Conservation (phyloP, 2,113 vertebrate species). For the Spea multiplicata region DNA sequence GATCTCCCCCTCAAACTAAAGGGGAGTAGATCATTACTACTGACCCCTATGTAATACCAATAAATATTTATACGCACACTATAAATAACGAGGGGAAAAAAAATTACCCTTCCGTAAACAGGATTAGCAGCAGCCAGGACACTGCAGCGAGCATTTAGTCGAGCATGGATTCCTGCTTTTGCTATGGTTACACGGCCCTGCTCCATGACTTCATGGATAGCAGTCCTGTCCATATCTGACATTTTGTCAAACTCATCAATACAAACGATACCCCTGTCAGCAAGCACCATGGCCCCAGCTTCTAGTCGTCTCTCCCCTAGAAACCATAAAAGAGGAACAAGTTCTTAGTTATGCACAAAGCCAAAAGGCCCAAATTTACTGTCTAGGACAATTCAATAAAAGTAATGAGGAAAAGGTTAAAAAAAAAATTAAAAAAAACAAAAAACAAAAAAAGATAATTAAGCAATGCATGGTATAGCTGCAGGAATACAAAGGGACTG, state of each 20-base stretch:
- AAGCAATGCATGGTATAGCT: too few relatives aligned
- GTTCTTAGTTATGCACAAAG: too few relatives aligned
- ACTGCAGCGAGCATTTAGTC: constrained; percentile 50
- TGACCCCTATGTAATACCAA: too few relatives aligned
- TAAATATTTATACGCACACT: too few relatives aligned
- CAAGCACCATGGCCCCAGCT: constrained; percentile 53
- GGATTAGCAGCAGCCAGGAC: constrained; percentile 61
- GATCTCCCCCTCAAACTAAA: too few relatives aligned
- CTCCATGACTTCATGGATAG: constrained; percentile 57
- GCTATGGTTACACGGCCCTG: constrained; percentile 55
- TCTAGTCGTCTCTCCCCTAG: constrained; percentile 43
- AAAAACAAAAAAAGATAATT: too few relatives aligned
- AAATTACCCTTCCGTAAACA: constrained; percentile 47
- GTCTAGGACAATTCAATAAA: too few relatives aligned
- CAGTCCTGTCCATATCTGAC: constrained; percentile 54
- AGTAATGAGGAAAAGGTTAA: neutral
- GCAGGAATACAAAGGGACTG: too few relatives aligned
- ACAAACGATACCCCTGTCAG: constrained; percentile 50
- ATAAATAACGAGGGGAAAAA: neutral
- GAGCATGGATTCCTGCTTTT: constrained; percentile 60
- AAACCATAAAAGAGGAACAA: neutral
- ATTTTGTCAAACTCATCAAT: constrained; percentile 50
- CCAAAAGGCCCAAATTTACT: too few relatives aligned
- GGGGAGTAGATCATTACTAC: too few relatives aligned
- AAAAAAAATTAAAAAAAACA: neutral